Evolutionary conservation across 92 coral and sea anemone genomes (phyloP).

Genomic region (Hydrozoanthus gracilis): DNA sequence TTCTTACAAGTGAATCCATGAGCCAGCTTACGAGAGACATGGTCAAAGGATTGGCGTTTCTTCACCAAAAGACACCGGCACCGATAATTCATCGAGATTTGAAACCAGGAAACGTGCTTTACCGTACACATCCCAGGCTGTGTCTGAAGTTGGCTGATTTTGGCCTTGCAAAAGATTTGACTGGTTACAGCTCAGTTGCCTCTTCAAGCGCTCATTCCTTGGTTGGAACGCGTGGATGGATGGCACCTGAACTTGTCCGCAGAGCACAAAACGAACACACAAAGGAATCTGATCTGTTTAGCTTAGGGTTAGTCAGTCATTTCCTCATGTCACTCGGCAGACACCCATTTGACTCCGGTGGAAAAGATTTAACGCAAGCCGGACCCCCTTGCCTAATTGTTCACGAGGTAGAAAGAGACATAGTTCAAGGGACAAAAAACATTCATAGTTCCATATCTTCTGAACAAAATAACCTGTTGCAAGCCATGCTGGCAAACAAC

Average conservation of each 20-base stretch:
- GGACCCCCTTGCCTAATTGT: constrained; percentile 26
- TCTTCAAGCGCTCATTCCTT: constrained; percentile 57
- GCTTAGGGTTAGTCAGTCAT: constrained; percentile 73
- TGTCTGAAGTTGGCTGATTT: constrained; percentile 73
- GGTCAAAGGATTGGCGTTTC: constrained; percentile 59
- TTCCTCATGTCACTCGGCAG: constrained; percentile 67
- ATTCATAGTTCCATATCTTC: constrained; percentile 28
- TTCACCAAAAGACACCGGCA: constrained; percentile 48
- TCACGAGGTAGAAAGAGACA: constrained; percentile 61
- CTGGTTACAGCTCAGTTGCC: constrained; percentile 35
- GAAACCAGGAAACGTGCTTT: constrained; percentile 80
- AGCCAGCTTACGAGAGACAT: constrained; percentile 48
- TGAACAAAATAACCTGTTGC: constrained; percentile 51
- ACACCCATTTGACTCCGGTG: constrained; percentile 61
- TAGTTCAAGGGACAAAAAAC: constrained; percentile 31
- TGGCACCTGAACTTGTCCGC: constrained; percentile 80
- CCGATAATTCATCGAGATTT: constrained; percentile 74
- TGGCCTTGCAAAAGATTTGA: constrained; percentile 65
- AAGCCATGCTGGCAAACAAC: constrained; percentile 24
- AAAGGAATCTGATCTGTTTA: constrained; percentile 64
- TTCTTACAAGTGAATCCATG: background rate
- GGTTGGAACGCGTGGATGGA: constrained; percentile 83
- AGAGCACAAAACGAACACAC: constrained; percentile 48
- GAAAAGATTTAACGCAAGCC: background rate
- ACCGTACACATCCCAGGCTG: constrained; percentile 48